Evolutionary conservation across 2,888 invertebrate genomes (phyloP).

Genomic region (Drosophila kanekoi): DNA sequence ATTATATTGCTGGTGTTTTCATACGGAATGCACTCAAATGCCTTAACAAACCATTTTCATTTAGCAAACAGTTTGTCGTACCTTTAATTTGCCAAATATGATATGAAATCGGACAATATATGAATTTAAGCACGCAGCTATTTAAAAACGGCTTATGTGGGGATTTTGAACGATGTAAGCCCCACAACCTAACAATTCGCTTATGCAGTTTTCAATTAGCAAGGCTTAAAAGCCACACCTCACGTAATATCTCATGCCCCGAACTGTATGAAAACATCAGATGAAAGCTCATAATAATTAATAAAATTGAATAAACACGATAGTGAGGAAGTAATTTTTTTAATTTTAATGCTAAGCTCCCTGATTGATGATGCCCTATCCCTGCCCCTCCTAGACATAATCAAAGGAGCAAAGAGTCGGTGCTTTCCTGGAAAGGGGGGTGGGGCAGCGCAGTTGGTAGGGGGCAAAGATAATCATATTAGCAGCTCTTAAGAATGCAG

Average conservation of each 20-base stretch:
- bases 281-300: slow-evolving; percentile 74
- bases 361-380: slow-evolving; percentile 51
- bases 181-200: slow-evolving; percentile 31
- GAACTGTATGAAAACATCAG: slow-evolving; percentile 62
- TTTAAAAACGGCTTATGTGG: slow-evolving; percentile 27
- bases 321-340: slow-evolving; percentile 41
- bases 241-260: slow-evolving; percentile 25
- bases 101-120: slow-evolving; percentile 39
- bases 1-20: slow-evolving; percentile 61
- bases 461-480: slow-evolving; percentile 39
- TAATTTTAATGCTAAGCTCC: slow-evolving; percentile 50
- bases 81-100: slow-evolving; percentile 55
- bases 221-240: slow-evolving; percentile 48
- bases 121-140: slow-evolving; percentile 18
- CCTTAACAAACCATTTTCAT: slow-evolving; percentile 44
- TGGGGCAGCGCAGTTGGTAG: neutral
- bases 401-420: slow-evolving; percentile 10
- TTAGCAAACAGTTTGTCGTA: slow-evolving; percentile 31
- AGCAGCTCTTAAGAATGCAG: slow-evolving; percentile 30
- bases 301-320: slow-evolving; percentile 70
- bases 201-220: slow-evolving; percentile 62
- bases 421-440: neutral
- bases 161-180: neutral
- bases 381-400: slow-evolving; percentile 37
- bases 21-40: slow-evolving; percentile 44